Evolutionary conservation across 2,888 invertebrate genomes (phyloP).

Genomic region (Crepidodera aurea): DNA sequence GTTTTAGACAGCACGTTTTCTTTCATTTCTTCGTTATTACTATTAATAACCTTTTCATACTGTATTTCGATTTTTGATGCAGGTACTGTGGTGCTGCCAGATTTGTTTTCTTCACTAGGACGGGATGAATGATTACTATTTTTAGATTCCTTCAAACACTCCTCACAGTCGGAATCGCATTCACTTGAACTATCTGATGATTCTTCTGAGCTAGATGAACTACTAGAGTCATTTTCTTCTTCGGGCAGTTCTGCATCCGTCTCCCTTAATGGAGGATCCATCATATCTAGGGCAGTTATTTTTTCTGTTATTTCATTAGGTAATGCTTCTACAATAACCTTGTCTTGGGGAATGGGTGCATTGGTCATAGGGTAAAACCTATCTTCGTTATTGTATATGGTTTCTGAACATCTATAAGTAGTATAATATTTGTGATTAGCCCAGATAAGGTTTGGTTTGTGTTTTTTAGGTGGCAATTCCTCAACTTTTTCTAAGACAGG

Average conservation of each 20-base stretch:
- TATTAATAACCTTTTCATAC: neutral
- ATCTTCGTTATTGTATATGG: conserved; percentile 50
- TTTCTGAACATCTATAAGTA: conserved; percentile 51
- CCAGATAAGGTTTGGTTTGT: conserved; percentile 48
- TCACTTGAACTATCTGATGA: conserved; percentile 23
- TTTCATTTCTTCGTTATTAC: conserved; percentile 23
- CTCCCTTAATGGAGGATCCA: neutral
- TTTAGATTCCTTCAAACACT: conserved; percentile 10
- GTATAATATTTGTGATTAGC: conserved; percentile 53
- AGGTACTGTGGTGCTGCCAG: neutral
- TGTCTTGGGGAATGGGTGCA: conserved; percentile 51
- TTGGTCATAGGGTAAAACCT: conserved; percentile 58
- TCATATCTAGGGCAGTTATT: conserved; percentile 20
- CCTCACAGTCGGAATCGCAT: conserved; percentile 20
- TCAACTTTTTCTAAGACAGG: conserved; percentile 9
- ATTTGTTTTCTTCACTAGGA: too few relatives aligned
- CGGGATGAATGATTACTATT: too few relatives aligned
- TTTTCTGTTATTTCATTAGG: conserved; percentile 20
- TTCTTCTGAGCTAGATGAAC: conserved; percentile 17
- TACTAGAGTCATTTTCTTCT: neutral
- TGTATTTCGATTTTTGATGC: neutral
- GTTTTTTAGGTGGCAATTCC: conserved; percentile 32
- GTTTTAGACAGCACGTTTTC: conserved; percentile 21
- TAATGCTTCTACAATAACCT: conserved; percentile 39
- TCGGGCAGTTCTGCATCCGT: neutral